These are phyloP conservation scores for Montipora sp. DNA, from an alignment of 64 coral and sea anemone species.

Conservation along the genomic window DNA sequence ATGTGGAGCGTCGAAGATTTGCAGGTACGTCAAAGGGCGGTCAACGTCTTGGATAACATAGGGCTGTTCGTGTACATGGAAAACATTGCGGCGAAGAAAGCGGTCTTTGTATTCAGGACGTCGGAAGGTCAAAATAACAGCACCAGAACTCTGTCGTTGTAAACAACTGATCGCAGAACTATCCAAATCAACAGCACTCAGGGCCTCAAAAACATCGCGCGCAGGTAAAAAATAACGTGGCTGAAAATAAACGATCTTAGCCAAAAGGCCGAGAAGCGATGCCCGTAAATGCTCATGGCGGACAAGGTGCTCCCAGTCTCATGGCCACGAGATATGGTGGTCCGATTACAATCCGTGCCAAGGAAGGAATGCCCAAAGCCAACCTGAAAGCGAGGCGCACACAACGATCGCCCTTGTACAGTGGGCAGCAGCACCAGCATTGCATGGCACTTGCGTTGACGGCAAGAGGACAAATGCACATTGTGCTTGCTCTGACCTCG, in stretches of 20 bases:
- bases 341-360: too few relatives aligned
- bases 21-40: background rate
- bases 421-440: too few relatives aligned
- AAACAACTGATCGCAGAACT: background rate
- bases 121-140: background rate
- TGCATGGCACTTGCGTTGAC: too few relatives aligned
- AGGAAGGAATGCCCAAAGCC: too few relatives aligned
- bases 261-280: too few relatives aligned
- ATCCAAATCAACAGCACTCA: background rate
- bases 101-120: background rate
- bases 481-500: rapidly evolving
- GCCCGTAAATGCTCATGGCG: too few relatives aligned
- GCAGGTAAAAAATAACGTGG: background rate
- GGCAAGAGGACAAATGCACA: too few relatives aligned
- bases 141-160: background rate
- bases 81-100: background rate
- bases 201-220: background rate
- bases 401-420: too few relatives aligned
- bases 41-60: background rate
- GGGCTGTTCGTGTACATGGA: background rate
- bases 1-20: background rate
- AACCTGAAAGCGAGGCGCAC: too few relatives aligned
- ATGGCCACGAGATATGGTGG: too few relatives aligned
- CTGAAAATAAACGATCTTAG: background rate
- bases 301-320: too few relatives aligned